Evolutionary conservation across 1,140 invertebrate species (phyloP).

Genomic region (Diorhabda elongata): DNA sequence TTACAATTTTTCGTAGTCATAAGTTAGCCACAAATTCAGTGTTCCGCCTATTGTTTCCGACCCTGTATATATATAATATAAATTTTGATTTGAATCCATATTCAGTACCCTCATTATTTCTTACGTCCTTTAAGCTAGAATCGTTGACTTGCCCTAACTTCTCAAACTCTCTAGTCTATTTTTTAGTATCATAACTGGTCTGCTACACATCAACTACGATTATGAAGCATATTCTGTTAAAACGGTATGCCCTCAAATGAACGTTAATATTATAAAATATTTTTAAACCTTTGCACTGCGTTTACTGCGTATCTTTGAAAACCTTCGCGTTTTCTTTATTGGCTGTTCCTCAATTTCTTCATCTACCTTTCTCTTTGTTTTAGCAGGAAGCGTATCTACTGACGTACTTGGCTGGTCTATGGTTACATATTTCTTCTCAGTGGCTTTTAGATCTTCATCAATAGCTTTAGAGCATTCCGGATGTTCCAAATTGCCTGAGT

Average conservation of each 20-base stretch:
- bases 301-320: slow-evolving; percentile 15
- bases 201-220: slow-evolving; percentile 21
- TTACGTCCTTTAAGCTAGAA: slow-evolving; percentile 12
- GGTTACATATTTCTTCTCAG: not conserved
- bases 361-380: slow-evolving; percentile 13
- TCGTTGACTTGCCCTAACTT: slow-evolving; percentile 11
- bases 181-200: slow-evolving; percentile 16
- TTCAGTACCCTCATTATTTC: not conserved
- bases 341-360: slow-evolving; percentile 10
- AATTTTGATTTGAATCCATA: slow-evolving; percentile 3
- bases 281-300: slow-evolving; percentile 15
- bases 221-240: slow-evolving; percentile 18
- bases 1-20: no score
- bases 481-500: slow-evolving; percentile 1
- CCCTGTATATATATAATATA: not conserved
- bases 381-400: slow-evolving; percentile 3
- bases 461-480: not conserved
- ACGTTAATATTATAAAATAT: slow-evolving; percentile 4
- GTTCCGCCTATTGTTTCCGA: no score
- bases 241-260: slow-evolving; percentile 15
- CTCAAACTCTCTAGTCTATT: slow-evolving; percentile 10
- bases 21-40: no score
- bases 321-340: slow-evolving; percentile 15
- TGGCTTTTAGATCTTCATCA: not conserved
- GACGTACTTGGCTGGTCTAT: slow-evolving; percentile 12